A percentile compares a stretch with the other conserved stretches of the same genome.
These are phyloP conservation scores for Rhinolophus ferrumequinum DNA, from an alignment of 2,113 vertebrate genomes.

Conservation along the genomic window DNA sequence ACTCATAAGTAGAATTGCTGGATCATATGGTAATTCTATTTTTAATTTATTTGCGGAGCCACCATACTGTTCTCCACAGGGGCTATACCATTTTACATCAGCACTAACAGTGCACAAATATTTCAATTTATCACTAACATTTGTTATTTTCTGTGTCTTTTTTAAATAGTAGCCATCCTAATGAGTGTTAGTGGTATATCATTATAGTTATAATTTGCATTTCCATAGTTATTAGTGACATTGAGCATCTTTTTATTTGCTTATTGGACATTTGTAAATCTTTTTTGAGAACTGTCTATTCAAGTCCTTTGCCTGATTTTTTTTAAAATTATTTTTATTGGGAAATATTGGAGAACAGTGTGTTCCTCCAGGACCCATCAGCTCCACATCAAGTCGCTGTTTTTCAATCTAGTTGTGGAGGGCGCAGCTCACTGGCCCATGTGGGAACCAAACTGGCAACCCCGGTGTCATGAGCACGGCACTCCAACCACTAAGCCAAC, in stretches of 20 bases:
- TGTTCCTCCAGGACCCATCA: too few relatives aligned
- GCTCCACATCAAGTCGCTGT: too few relatives aligned
- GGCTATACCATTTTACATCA: neutral
- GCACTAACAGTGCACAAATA: neutral
- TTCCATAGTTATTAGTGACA: neutral
- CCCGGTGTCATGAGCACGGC: too few relatives aligned
- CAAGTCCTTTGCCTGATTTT: neutral
- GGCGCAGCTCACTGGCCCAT: too few relatives aligned
- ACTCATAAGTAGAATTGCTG: neutral
- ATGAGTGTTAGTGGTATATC: neutral
- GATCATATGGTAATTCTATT: neutral
- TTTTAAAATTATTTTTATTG: too few relatives aligned
- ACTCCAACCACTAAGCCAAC: too few relatives aligned
- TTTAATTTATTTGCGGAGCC: neutral
- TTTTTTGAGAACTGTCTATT: neutral
- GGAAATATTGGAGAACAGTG: too few relatives aligned
- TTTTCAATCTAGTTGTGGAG: too few relatives aligned
- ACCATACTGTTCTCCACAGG: neutral
- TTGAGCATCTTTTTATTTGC: neutral
- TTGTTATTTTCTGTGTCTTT: neutral
- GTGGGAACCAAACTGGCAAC: too few relatives aligned
- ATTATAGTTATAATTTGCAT: neutral
- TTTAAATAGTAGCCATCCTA: neutral
- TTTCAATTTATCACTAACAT: neutral
- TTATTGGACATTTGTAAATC: neutral